phyloP scores from a whole-genome alignment of 1,140 invertebrate genomes.

The Glossosoma conforme region DNA sequence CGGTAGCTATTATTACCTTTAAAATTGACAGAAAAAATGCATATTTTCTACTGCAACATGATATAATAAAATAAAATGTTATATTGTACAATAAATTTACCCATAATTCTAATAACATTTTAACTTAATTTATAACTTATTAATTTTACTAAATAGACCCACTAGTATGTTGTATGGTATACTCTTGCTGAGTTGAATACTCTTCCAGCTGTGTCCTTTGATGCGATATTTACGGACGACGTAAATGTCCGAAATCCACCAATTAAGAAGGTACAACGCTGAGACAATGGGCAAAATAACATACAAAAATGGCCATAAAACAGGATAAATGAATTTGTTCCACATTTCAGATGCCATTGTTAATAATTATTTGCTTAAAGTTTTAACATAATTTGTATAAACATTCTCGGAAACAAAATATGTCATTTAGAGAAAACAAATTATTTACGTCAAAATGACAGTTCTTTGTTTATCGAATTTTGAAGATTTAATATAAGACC shows the following conservation, averaged over 20 bases:
- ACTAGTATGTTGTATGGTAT: slow-evolving; percentile 27
- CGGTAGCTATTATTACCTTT: not conserved
- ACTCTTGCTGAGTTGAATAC: slow-evolving; percentile 24
- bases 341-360: not conserved
- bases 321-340: not conserved
- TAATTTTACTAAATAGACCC: slow-evolving; percentile 2
- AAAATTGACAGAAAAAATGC: not conserved
- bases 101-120: not conserved
- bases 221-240: slow-evolving; percentile 22
- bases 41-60: not conserved
- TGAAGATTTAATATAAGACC: too few relatives aligned
- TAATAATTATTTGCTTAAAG: not conserved
- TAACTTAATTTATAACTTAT: not conserved
- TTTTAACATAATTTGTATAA: not conserved
- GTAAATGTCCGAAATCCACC: slow-evolving; percentile 24
- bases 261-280: slow-evolving; percentile 15
- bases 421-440: not conserved
- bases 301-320: slow-evolving; percentile 10
- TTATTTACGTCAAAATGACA: slow-evolving; percentile 17
- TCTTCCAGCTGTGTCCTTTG: slow-evolving; percentile 28
- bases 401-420: not conserved
- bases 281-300: slow-evolving; percentile 10
- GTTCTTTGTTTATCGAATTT: slow-evolving; percentile 22
- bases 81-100: not conserved
- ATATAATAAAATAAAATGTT: not conserved